A percentile compares a stretch with the other conserved stretches of the same genome.
These are phyloP conservation scores for Teinopalpus imperialis DNA, from an alignment of 2,888 invertebrate species.

Conservation along the genomic window DNA sequence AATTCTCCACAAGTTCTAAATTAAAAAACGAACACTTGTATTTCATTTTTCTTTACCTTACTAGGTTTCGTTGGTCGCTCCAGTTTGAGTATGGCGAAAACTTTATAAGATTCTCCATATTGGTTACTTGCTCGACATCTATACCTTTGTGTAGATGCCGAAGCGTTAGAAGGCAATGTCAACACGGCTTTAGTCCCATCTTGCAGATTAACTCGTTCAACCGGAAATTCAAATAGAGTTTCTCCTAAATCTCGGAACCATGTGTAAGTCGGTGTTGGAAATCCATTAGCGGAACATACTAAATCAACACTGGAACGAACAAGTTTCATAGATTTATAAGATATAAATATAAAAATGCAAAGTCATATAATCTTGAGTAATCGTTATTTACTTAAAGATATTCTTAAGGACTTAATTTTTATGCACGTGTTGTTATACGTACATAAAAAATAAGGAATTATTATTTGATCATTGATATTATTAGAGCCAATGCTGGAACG, in stretches of 20 bases:
- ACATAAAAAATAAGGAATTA: too few relatives aligned
- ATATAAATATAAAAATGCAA: too few relatives aligned
- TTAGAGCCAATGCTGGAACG: too few relatives aligned
- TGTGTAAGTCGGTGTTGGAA: conserved; percentile 54
- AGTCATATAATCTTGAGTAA: too few relatives aligned
- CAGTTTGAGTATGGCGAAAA: conserved; percentile 44
- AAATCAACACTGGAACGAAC: conserved; percentile 53
- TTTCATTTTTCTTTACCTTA: too few relatives aligned
- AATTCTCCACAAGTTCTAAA: neutral
- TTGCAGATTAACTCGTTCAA: conserved; percentile 42
- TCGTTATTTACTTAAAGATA: too few relatives aligned
- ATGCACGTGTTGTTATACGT: too few relatives aligned
- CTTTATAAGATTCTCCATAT: conserved; percentile 45
- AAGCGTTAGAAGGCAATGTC: conserved; percentile 42
- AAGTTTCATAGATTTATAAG: neutral
- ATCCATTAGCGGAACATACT: conserved; percentile 51
- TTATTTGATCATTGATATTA: too few relatives aligned
- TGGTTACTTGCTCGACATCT: conserved; percentile 55
- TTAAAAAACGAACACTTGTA: too few relatives aligned
- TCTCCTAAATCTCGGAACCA: conserved; percentile 52
- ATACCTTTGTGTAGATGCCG: conserved; percentile 48
- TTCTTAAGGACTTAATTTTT: too few relatives aligned
- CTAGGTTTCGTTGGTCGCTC: conserved; percentile 47
- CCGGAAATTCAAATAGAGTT: conserved; percentile 45
- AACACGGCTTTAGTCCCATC: conserved; percentile 44